These are phyloP conservation scores for Leptinotarsa tumamoca DNA, from an alignment of 2,888 invertebrate species.

Conservation along the genomic window DNA sequence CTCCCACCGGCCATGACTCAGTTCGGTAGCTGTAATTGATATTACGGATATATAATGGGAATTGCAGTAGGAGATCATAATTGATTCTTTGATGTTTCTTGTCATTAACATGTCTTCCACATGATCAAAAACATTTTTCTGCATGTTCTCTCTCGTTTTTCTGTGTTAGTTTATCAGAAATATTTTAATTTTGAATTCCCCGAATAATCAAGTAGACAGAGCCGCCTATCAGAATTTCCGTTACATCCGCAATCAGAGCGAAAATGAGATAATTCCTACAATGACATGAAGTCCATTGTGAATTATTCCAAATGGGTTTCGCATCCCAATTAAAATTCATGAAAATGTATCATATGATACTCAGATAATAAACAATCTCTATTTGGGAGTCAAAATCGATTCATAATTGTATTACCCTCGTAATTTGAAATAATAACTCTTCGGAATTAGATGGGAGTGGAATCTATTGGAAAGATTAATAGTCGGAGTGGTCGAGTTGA, in stretches of 20 bases:
- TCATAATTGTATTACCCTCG: conserved; percentile 26
- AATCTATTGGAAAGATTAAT: not conserved
- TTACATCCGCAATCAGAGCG: conserved; percentile 6
- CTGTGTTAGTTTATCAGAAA: too few species aligned
- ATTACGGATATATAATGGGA: too few species aligned
- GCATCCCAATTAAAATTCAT: conserved; percentile 22
- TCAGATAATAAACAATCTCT: not conserved
- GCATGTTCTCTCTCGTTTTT: too few species aligned
- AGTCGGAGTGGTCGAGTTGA: not conserved
- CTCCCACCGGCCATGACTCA: too few species aligned
- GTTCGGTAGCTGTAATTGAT: too few species aligned
- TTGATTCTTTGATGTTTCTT: too few species aligned
- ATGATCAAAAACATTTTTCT: too few species aligned
- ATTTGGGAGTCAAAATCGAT: conserved; percentile 29
- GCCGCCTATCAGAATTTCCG: not conserved
- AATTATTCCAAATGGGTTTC: conserved; percentile 19
- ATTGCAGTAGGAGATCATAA: too few species aligned
- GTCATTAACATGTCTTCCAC: too few species aligned
- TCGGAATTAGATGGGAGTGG: not conserved
- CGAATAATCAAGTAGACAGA: not conserved
- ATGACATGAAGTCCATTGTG: conserved; percentile 17
- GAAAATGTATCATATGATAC: conserved; percentile 15
- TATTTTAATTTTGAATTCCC: not conserved
- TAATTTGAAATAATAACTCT: conserved; percentile 1
- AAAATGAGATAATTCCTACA: conserved; percentile 13